Evolutionary conservation across 2,888 invertebrate genomes (phyloP), one percentile per base, ranked within the genome.

Genomic region (Uropetala carovei): DNA sequence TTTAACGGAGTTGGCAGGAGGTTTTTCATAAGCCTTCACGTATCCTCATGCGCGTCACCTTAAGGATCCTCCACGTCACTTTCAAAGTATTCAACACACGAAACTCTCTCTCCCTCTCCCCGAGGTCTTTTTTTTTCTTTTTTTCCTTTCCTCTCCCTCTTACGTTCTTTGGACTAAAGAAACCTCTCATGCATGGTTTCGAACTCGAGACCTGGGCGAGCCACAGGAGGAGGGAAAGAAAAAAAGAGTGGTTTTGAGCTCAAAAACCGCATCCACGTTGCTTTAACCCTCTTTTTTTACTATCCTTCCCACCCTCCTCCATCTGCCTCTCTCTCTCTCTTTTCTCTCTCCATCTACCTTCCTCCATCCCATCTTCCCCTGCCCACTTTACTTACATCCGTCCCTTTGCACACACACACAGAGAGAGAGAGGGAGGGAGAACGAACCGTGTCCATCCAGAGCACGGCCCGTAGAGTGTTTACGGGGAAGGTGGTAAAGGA

Each of bases 21-120:
- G 89, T 60, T 89, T 89, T 89, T 89, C 89, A 89, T 68, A 68
- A 68, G 64, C 64, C 89, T 89, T 89, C 89, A 68, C 89, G 89
- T 89, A 89, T 89, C 89, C 89, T 89, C 64, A 64, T 59, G 60
- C 86, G 64, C 89, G 43, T 89, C 89, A 56, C 89, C 89, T 64
- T 89, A 64, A 89, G 89, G n/a, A 89, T 64, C 89, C 89, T 89
- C 89, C n/a, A 89, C 64, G 89, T 89, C 89, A 89, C 89, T 89
- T 89, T 16, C 89, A 30, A 64, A 68, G 89, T 89, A 89, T 89
- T 89, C 89, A 89, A 68, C 64, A 68, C 89, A 89, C 60, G 68
- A 22, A 84, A 84, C 84, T 57, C 84, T 43, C 43, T 43, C 43
- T 84, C 27, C 82, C 43, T 43, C 43, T 84, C 27, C 82, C 43